These are phyloP conservation scores for Brachionus rubens DNA, from an alignment of 1,140 invertebrate species.

Conservation along the genomic window DNA sequence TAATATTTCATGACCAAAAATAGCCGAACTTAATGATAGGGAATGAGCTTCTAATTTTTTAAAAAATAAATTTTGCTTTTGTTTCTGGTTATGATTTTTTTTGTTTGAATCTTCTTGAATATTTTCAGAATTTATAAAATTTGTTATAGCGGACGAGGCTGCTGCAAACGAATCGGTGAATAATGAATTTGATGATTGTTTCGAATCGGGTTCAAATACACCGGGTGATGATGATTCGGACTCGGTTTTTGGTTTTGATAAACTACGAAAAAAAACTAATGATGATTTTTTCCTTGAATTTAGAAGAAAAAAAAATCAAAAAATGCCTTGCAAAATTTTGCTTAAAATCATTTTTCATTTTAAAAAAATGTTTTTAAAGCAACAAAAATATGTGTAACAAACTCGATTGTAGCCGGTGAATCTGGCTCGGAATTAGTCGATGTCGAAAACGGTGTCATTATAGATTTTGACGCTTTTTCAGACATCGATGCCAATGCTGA, in stretches of 20 bases:
- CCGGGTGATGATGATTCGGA: too few species aligned
- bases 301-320: neutral
- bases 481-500: neutral
- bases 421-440: neutral
- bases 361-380: too few species aligned
- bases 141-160: neutral
- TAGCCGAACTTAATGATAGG: slow-evolving; percentile 4
- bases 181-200: neutral
- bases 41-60: slow-evolving; percentile 40
- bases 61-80: slow-evolving; percentile 39
- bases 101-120: neutral
- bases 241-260: too few species aligned
- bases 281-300: neutral
- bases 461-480: slow-evolving; percentile 11
- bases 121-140: neutral
- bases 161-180: neutral
- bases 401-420: neutral
- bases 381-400: too few species aligned
- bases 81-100: neutral
- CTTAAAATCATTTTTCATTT: neutral
- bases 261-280: too few species aligned
- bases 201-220: neutral
- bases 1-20: neutral
- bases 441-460: neutral
- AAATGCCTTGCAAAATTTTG: too few species aligned